Evolutionary conservation across 64 coral and sea anemone species (phyloP).

Genomic region (Catalaphyllia jardinei): DNA sequence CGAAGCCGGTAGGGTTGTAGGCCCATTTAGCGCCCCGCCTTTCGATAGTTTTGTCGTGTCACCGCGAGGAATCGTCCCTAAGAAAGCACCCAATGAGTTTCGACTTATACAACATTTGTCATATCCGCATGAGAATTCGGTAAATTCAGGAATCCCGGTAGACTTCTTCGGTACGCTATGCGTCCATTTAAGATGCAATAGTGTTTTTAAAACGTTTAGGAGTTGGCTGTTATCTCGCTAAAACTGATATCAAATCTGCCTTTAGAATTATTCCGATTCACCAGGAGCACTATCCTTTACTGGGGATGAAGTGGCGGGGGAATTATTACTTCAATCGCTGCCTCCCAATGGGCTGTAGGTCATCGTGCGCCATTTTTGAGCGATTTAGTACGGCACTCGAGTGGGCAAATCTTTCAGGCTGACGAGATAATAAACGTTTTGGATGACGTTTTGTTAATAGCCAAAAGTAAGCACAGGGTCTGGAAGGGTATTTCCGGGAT

Average conservation of each 20-base stretch:
- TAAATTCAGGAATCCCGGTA: slow-evolving; percentile 15
- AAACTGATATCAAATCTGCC: slow-evolving; percentile 9
- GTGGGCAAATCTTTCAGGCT: not conserved
- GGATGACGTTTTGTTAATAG: not conserved
- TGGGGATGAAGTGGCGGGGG: not conserved
- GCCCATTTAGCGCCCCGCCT: no score
- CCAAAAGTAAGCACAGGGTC: no score
- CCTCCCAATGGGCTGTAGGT: no score
- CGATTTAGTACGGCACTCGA: slow-evolving; percentile 1
- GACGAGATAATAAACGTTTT: not conserved
- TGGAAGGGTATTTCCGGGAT: no score
- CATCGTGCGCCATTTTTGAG: not conserved
- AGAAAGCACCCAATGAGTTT: no score
- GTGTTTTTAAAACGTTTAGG: not conserved
- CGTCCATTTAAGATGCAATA: slow-evolving; percentile 35
- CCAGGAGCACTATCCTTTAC: slow-evolving; percentile 17
- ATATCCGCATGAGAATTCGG: no score
- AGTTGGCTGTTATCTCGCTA: slow-evolving; percentile 17
- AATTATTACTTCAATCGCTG: no score
- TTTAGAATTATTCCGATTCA: slow-evolving; percentile 46
- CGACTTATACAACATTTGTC: no score
- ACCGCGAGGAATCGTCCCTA: no score
- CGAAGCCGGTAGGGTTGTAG: no score
- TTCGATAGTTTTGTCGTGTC: no score
- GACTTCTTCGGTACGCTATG: not conserved